Conservation (phyloP, 2,888 invertebrate genomes). For the Pseudococcus viburni region DNA sequence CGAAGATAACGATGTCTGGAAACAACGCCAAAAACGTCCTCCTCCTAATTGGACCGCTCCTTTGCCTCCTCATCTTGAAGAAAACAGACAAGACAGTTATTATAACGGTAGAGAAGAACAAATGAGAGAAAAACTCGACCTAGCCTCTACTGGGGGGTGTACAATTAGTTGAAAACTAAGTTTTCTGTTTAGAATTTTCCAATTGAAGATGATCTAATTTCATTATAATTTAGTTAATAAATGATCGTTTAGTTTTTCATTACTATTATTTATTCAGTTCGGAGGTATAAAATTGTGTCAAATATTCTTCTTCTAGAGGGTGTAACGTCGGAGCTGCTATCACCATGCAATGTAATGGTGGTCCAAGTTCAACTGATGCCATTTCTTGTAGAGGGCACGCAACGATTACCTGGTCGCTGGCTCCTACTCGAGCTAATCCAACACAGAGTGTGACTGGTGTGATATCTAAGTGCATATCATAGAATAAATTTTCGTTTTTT, state of each 20-base stretch:
- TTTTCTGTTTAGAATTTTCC: not conserved
- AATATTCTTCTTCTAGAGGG: slow-evolving; percentile 91
- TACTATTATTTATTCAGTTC: not conserved
- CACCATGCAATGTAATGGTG: slow-evolving; percentile 94
- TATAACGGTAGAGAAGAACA: slow-evolving; percentile 9
- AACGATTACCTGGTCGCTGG: slow-evolving; percentile 83
- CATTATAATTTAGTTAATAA: not conserved
- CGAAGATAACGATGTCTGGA: slow-evolving; percentile 54
- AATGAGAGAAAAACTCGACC: not conserved
- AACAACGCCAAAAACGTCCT: slow-evolving; percentile 26
- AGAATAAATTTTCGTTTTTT: no score
- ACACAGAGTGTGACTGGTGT: slow-evolving; percentile 80
- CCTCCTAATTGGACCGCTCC: slow-evolving; percentile 48
- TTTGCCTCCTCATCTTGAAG: slow-evolving; percentile 4
- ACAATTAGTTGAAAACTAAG: not conserved
- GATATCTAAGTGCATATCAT: slow-evolving; percentile 70
- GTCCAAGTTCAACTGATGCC: slow-evolving; percentile 82
- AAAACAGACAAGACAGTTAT: slow-evolving; percentile 21
- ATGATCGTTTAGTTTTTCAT: not conserved
- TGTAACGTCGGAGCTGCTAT: slow-evolving; percentile 87
- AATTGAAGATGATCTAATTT: not conserved
- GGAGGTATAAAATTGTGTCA: slow-evolving; percentile 77
- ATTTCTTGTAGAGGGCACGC: slow-evolving; percentile 83
- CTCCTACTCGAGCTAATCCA: slow-evolving; percentile 93
- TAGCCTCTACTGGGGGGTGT: not conserved